Percentiles rank a stretch among this genome's conserved stretches.
Evolutionary conservation across 2,888 invertebrate species (phyloP).

Genomic region (Philopedon plagiatum): DNA sequence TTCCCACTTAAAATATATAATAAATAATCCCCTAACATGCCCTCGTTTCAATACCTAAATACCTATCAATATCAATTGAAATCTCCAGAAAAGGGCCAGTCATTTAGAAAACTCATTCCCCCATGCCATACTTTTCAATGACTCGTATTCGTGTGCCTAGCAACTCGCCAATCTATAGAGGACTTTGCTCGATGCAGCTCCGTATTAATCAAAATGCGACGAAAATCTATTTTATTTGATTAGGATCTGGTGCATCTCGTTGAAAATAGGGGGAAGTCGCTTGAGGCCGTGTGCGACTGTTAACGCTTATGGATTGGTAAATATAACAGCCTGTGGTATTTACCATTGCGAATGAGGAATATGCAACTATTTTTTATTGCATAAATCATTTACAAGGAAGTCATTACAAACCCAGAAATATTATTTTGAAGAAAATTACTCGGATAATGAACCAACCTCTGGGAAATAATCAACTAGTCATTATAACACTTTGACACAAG

Average conservation of each 20-base stretch:
- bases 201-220: constrained; percentile 10
- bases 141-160: not conserved
- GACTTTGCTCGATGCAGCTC: not conserved
- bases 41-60: not conserved
- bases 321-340: no score
- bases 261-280: not conserved
- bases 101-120: constrained; percentile 8
- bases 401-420: no score
- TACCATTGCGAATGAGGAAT: no score
- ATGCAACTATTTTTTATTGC: no score
- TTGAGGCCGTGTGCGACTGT: not conserved
- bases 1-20: no score
- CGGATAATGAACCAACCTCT: no score
- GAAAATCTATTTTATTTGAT: constrained; percentile 17
- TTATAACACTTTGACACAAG: no score
- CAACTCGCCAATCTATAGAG: constrained; percentile 3
- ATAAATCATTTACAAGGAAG: no score
- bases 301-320: no score
- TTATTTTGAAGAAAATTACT: no score
- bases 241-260: not conserved
- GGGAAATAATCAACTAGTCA: no score
- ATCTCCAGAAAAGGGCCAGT: not conserved
- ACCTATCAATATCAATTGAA: constrained; percentile 12
- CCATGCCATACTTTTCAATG: not conserved
- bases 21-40: not conserved